Evolutionary conservation across 2,113 vertebrate genomes (phyloP).

Genomic region (Tachysurus vachellii): DNA sequence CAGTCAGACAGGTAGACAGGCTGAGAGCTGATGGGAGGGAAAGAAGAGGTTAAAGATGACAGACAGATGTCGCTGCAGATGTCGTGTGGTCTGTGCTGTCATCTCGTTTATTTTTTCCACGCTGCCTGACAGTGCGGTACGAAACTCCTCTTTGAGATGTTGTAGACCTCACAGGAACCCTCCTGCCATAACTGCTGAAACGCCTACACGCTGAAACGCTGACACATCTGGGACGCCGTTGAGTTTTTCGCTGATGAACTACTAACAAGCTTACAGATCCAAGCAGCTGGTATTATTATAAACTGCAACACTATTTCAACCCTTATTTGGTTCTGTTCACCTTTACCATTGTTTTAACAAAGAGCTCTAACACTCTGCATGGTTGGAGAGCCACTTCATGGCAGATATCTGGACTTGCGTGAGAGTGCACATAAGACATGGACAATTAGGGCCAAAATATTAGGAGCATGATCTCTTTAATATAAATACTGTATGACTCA

Average conservation of each 20-base stretch:
- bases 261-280: neutral
- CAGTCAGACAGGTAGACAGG: conserved; percentile 46
- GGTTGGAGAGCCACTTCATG: neutral
- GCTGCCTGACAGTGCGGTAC: conserved; percentile 26
- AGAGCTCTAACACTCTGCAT: neutral
- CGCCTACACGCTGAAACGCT: neutral
- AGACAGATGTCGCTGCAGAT: conserved; percentile 49
- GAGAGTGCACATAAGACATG: neutral
- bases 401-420: neutral
- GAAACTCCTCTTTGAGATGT: conserved; percentile 1
- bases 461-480: neutral
- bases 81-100: conserved; percentile 25
- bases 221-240: conserved; percentile 18
- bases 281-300: neutral
- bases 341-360: neutral
- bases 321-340: neutral
- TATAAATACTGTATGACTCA: neutral
- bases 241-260: neutral
- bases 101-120: neutral
- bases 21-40: conserved; percentile 34
- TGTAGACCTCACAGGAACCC: conserved; percentile 10
- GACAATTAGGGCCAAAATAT: neutral
- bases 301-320: neutral
- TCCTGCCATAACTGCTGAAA: conserved; percentile 19
- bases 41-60: conserved; percentile 40